Conservation (phyloP, 2,113 vertebrate species). For the Coreoperca whiteheadi region DNA sequence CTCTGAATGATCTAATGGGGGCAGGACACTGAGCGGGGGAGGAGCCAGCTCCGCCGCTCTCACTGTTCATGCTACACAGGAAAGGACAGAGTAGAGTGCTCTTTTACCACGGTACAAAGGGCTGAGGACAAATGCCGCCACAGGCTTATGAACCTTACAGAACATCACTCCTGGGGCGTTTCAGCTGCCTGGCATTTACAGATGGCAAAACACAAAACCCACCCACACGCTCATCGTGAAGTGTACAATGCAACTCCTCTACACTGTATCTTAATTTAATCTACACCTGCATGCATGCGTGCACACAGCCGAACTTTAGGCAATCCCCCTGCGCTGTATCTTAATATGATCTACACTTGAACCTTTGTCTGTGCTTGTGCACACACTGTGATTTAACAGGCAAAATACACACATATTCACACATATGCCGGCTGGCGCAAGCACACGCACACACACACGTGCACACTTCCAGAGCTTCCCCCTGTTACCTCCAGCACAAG, state of each 20-base stretch:
- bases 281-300: conserved; percentile 72
- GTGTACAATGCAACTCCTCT: conserved; percentile 57
- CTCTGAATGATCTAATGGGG: conserved; percentile 20
- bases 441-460: neutral
- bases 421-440: neutral
- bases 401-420: conserved; percentile 41
- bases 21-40: conserved; percentile 11
- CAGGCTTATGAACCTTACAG: conserved; percentile 48
- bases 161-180: conserved; percentile 45
- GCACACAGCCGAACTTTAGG: conserved; percentile 64
- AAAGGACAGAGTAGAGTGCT: conserved; percentile 39
- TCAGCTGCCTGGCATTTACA: conserved; percentile 58
- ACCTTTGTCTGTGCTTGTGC: conserved; percentile 53
- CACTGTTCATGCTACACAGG: conserved; percentile 44
- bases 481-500: conserved; percentile 13
- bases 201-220: conserved; percentile 34
- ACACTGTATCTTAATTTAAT: conserved; percentile 78
- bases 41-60: conserved; percentile 19
- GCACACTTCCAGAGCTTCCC: neutral
- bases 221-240: conserved; percentile 21
- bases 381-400: conserved; percentile 22
- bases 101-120: conserved; percentile 50
- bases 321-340: conserved; percentile 60
- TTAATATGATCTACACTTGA: conserved; percentile 77
- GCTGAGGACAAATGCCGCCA: conserved; percentile 60